These are phyloP conservation scores for Dusona sp. DNA, from an alignment of 2,888 invertebrate species.

Conservation along the genomic window DNA sequence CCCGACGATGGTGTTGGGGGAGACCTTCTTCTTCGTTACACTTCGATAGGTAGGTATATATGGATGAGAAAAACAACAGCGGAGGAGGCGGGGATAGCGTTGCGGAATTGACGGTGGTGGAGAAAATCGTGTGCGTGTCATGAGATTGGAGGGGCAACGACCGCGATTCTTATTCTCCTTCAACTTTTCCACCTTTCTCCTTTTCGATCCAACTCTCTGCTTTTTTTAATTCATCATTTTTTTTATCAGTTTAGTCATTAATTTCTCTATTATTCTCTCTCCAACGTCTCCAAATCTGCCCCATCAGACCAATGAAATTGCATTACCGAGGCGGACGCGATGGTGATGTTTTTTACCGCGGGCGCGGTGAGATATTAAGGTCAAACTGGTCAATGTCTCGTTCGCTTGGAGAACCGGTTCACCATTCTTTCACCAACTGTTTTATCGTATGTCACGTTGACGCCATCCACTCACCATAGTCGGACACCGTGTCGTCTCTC, in stretches of 20 bases:
- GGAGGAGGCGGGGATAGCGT: neutral
- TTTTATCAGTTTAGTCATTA: no score
- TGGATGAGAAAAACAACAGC: neutral
- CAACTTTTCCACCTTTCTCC: no score
- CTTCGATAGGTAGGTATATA: neutral
- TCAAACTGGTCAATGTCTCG: neutral
- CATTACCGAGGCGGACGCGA: neutral
- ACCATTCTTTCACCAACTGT: neutral
- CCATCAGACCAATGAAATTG: neutral
- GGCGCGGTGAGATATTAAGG: neutral
- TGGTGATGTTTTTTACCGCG: neutral
- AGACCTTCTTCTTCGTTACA: conserved; percentile 4
- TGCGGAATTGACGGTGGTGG: neutral
- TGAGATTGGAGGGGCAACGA: conserved; percentile 25
- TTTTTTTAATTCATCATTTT: neutral
- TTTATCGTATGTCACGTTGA: neutral
- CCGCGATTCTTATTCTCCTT: conserved; percentile 18
- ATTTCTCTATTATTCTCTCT: neutral
- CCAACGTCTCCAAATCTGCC: neutral
- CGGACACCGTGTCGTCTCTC: neutral
- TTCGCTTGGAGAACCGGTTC: neutral
- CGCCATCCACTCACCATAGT: neutral
- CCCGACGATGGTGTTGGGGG: conserved; percentile 21
- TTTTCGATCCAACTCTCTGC: no score
- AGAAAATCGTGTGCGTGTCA: conserved; percentile 25